Evolutionary conservation across 2,888 invertebrate species (phyloP).

Genomic region (Arctia plantaginis): DNA sequence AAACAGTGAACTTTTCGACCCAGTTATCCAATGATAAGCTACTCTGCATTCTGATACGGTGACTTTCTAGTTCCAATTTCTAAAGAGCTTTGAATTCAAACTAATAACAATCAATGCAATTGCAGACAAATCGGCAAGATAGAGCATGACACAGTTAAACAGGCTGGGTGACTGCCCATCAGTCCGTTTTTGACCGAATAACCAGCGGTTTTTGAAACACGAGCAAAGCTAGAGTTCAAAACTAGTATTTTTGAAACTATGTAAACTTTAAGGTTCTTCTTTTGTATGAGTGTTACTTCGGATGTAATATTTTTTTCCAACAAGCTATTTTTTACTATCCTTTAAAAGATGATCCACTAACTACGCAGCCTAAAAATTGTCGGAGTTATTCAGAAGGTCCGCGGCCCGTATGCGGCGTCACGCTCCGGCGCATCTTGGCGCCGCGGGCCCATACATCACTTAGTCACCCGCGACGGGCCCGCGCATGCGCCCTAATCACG

Average conservation of each 20-base stretch:
- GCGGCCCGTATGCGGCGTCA: constrained; percentile 50
- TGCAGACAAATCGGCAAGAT: too few species aligned
- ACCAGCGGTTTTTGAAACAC: background rate
- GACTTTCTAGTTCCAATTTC: background rate
- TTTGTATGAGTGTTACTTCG: background rate
- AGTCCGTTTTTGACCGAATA: background rate
- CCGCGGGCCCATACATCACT: constrained; percentile 60
- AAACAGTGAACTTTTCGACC: too few species aligned
- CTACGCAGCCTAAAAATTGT: constrained; percentile 40
- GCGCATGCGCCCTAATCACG: constrained; percentile 51
- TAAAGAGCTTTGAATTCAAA: background rate
- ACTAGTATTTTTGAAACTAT: background rate
- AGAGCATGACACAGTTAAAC: too few species aligned
- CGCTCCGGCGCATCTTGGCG: constrained; percentile 57
- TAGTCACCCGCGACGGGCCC: constrained; percentile 51
- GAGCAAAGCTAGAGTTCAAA: background rate
- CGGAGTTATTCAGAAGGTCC: constrained; percentile 38
- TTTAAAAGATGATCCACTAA: constrained; percentile 24
- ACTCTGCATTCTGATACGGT: too few species aligned
- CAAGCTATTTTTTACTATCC: constrained; percentile 4
- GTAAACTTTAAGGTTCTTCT: background rate
- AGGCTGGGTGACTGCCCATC: too few species aligned
- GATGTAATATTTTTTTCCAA: constrained; percentile 1
- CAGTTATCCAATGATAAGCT: too few species aligned
- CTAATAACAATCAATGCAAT: too few species aligned